phyloP scores from a whole-genome alignment of 2,113 vertebrate genomes.

The Siphamia tubifer region DNA sequence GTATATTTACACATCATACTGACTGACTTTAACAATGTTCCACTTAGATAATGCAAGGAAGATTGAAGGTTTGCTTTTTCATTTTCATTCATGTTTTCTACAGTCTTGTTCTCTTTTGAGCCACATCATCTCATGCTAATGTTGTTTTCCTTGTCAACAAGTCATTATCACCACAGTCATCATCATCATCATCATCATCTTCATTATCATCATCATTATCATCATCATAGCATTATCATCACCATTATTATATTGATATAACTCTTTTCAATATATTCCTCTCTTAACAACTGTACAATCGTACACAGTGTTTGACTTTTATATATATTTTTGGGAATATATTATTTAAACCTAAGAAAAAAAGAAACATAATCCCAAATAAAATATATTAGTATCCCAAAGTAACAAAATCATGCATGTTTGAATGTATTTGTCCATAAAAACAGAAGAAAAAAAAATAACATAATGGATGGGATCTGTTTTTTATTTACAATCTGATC shows the following conservation, averaged over 20 bases:
- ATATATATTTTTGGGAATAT: conserved; percentile 79
- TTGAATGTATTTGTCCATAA: conserved; percentile 70
- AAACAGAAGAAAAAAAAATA: conserved; percentile 54
- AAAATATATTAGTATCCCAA: conserved; percentile 82
- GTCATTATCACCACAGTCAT: conserved; percentile 14
- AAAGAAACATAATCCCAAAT: conserved; percentile 70
- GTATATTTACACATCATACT: conserved; percentile 82
- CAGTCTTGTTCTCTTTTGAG: conserved; percentile 57
- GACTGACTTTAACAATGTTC: conserved; percentile 72
- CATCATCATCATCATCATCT: conserved; percentile 11
- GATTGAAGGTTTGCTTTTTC: conserved; percentile 57
- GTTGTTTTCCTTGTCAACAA: conserved; percentile 27
- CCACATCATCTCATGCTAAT: conserved; percentile 42
- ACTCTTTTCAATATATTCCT: conserved; percentile 80
- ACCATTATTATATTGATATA: conserved; percentile 67
- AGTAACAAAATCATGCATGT: conserved; percentile 85
- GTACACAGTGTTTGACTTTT: conserved; percentile 83
- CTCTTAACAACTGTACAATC: conserved; percentile 81
- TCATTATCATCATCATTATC: conserved; percentile 22
- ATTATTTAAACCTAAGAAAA: conserved; percentile 76
- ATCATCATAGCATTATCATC: conserved; percentile 39
- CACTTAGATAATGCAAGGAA: conserved; percentile 74
- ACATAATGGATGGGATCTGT: conserved; percentile 58
- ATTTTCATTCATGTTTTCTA: conserved; percentile 52
- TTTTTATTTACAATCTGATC: conserved; percentile 81